Evolutionary conservation across 2,797 vertebrate genomes (phyloP), one percentile per base, ranked within the genome.

Genomic region (Parambassis ranga): DNA sequence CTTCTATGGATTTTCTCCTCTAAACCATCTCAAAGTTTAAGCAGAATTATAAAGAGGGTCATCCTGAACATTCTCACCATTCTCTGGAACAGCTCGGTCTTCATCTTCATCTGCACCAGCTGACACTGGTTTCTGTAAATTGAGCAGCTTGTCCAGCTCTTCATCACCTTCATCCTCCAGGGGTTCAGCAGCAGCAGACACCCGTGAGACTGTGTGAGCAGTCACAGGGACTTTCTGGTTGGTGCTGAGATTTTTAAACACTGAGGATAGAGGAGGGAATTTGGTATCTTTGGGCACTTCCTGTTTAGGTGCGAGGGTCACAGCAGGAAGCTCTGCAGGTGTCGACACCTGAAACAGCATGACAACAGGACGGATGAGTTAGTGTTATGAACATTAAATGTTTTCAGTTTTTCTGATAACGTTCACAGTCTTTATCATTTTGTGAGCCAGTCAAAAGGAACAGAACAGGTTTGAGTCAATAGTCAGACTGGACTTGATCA

Each of bases 81-180:
- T 30, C 18, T 71, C 57, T 33, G 53, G 15, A 28, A 9, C 9
- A 0, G 8, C 5, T 0, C 14, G 31, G 55, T 70, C 47, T 49
- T 64, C 37, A 0, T 57, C 71, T 20, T 23, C 4, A 5, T 56
- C 58, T 19, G n/a, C 1, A 10, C 52, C 57, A 3, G 42, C 26
- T 16, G 10, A 44, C 6, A 70, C 8, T 0, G 94, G 90, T 7
- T 87, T 91, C 63, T 95, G 91, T 70, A 98, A 85, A 71, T 75
- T 81, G 19, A 98, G 93, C 55, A 99, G 90, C 75, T 89, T 83
- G 71, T 98, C 95, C 58, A 98, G 88, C 55, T 98, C 96, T 63
- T 95, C 90, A 13, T 97, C 95, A 14, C 84, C 73, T 5, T 87
- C 83, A 1, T 93, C 93, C 16, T 7, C 61, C 4, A n/a, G 16